Conservation (phyloP, 2,113 vertebrate species). For the Ptyas mucosa region DNA sequence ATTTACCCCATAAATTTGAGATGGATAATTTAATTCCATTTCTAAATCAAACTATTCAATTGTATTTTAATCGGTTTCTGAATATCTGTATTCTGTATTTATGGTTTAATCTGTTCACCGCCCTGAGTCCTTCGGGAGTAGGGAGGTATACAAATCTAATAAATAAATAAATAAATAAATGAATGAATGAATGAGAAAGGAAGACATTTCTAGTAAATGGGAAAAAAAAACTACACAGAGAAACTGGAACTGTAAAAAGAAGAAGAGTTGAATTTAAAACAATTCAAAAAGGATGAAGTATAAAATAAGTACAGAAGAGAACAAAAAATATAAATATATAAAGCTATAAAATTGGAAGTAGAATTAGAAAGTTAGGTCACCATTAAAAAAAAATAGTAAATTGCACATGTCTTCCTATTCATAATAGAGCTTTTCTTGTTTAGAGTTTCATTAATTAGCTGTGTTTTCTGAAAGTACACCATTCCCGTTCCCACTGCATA, state of each 20-base stretch:
- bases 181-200: neutral
- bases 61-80: too few species aligned
- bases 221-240: neutral
- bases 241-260: neutral
- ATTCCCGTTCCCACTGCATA: neutral
- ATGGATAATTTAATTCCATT: too few species aligned
- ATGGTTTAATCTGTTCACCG: too few species aligned
- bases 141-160: too few species aligned
- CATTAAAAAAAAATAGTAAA: neutral
- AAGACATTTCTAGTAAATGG: neutral
- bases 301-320: neutral
- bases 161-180: too few species aligned
- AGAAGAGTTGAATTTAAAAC: neutral
- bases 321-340: neutral
- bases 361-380: neutral
- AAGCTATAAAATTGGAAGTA: neutral
- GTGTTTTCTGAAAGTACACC: neutral
- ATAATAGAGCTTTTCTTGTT: neutral
- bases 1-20: too few species aligned
- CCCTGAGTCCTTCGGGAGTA: too few species aligned
- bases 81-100: too few species aligned
- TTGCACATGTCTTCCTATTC: neutral
- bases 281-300: neutral
- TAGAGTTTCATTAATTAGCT: neutral
- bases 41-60: too few species aligned